phyloP scores from a whole-genome alignment of 2,797 vertebrate species.

The Typhlichthys eigenmanni region DNA sequence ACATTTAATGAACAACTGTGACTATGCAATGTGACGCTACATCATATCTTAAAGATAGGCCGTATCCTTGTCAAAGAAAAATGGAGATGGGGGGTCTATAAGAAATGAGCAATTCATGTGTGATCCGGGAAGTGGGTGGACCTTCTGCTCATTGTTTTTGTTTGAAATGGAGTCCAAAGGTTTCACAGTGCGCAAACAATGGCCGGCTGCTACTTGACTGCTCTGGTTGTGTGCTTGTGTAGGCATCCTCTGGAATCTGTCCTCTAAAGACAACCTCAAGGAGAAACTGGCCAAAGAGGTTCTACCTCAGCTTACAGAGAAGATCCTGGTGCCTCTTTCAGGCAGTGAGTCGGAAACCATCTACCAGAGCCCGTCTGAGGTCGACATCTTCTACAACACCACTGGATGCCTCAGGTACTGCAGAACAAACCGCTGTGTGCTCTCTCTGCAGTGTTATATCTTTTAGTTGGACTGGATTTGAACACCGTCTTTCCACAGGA shows the following conservation, averaged over 20 bases:
- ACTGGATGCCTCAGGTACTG: conserved; percentile 92
- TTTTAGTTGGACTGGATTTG: no score
- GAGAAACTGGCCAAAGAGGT: conserved; percentile 83
- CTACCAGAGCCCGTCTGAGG: conserved; percentile 80
- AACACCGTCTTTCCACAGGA: conserved; percentile 70
- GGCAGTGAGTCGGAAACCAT: conserved; percentile 40
- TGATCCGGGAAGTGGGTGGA: no score
- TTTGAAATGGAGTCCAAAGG: not conserved
- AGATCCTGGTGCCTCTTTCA: conserved; percentile 83
- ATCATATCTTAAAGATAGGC: no score
- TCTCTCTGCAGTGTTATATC: not conserved
- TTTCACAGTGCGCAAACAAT: not conserved
- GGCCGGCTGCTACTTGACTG: not conserved
- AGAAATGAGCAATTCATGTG: no score
- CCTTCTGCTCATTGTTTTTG: not conserved
- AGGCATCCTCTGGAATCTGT: conserved; percentile 99
- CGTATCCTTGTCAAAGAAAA: no score
- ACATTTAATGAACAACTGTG: conserved; percentile 1
- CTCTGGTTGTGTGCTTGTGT: conserved; percentile 14
- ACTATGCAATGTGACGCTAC: not conserved
- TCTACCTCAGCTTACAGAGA: conserved; percentile 81
- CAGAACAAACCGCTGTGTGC: not conserved
- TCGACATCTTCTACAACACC: conserved; percentile 91
- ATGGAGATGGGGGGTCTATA: no score
- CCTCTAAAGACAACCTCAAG: conserved; percentile 92